Base-by-base conservation (phyloP, 1,140 invertebrate species). In the Drosophila auraria region DNA sequence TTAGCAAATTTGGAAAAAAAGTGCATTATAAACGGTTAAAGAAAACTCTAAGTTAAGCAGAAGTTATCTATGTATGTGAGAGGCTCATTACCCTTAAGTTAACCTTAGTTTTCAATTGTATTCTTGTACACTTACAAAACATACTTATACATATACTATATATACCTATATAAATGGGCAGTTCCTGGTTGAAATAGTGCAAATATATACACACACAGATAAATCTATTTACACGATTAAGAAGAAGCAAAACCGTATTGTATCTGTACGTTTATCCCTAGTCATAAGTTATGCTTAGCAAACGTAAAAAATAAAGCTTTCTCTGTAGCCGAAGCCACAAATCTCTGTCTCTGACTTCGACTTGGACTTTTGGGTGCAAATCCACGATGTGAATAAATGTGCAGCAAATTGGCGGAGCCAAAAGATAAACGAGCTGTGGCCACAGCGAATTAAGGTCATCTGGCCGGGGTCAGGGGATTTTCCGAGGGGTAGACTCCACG, bases 121-220 rank as follows among this genome's bases (percentile, higher is more conserved):
- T 56, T 71, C 68, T 38, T 54, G n/a, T 54, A 68, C 33, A 61
- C 38, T 36, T 51, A 27, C 59, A 49, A 61, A 25, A 33, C 49
- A 54, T 56, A 61, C 40, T 27, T 20, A 33, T 75, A 66, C 12
- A 51, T 33, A 51, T 33, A 33, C 2, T 36, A 36, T 36, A 36
- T 20, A 33, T 75, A 68, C 12, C 44, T 49, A 66, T 59, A 57
- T 76, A 49, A 71, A 90, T 82, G 84, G 84, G 84, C 84, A 87
- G 81, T 81, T 87, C 84, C 84, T 87, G 84, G 84, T 81, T 84
- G n/a, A 84, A 87, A 87, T 79, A 87, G 84, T 87, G 84, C 84
- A 87, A 87, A 87, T 89, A 86, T 87, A 57, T 56, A 71, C 40
- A 72, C 45, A 83, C 58, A 77, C 27, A 66, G 12, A 74, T 57